These are phyloP conservation scores for Dryobates pubescens DNA, from an alignment of 2,797 vertebrate genomes.

Conservation along the genomic window DNA sequence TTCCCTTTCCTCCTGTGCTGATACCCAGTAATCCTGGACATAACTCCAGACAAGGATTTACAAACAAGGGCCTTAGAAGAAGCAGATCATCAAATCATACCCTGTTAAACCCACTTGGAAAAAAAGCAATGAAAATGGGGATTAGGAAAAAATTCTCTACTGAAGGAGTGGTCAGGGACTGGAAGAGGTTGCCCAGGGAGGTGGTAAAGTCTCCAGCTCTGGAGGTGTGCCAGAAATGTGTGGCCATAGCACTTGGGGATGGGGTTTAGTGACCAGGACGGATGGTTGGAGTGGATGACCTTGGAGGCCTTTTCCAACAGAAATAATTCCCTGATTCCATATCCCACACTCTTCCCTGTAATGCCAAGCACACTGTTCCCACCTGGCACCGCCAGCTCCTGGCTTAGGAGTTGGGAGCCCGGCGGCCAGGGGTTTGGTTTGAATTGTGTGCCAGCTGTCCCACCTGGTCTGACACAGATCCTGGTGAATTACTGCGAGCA, in stretches of 20 bases:
- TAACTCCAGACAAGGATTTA: background rate
- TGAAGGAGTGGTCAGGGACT: too few species aligned
- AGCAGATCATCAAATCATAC: background rate
- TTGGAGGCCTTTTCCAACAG: too few species aligned
- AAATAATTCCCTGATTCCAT: too few species aligned
- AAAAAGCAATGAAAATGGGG: background rate
- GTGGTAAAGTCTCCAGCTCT: too few species aligned
- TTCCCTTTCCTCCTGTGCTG: background rate
- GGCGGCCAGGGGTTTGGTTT: background rate
- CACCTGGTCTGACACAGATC: background rate
- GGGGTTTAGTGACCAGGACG: too few species aligned
- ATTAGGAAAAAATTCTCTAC: too few species aligned
- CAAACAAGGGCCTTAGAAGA: background rate
- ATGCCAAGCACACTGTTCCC: background rate
- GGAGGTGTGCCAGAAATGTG: too few species aligned
- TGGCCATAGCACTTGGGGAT: too few species aligned
- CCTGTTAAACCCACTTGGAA: background rate
- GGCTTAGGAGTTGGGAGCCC: background rate
- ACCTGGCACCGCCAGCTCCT: background rate
- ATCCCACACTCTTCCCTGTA: background rate
- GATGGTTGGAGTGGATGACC: too few species aligned
- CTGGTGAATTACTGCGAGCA: constrained; percentile 49
- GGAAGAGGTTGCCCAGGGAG: too few species aligned
- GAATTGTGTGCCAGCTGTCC: constrained; percentile 6
- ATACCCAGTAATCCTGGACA: background rate